Conservation (phyloP, 2,888 invertebrate species). For the Eupithecia abbreviata region DNA sequence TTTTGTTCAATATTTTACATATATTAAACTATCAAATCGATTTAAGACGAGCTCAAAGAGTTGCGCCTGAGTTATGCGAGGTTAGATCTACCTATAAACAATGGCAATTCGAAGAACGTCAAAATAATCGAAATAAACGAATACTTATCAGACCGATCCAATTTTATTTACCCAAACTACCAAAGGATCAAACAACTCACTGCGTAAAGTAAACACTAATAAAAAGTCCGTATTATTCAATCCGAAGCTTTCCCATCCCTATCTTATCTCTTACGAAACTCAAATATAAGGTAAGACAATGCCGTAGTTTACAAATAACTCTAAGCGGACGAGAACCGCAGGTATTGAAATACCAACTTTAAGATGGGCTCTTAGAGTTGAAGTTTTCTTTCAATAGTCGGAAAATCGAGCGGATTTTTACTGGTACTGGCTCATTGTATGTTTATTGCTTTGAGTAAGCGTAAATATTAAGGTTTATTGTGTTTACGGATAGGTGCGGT, state of each 20-base stretch:
- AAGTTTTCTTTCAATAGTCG: conserved; percentile 30
- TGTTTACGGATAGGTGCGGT: conserved; percentile 77
- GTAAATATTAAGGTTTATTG: conserved; percentile 81
- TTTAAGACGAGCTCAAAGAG: no score
- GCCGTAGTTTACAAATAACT: conserved; percentile 75
- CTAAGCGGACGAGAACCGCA: conserved; percentile 54
- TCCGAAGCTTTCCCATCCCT: conserved; percentile 63
- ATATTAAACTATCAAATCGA: no score
- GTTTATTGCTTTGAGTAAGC: conserved; percentile 75
- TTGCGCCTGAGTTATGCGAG: no score
- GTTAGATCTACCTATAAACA: no score
- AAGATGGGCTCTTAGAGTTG: conserved; percentile 35
- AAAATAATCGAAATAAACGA: conserved; percentile 2
- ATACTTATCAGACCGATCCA: conserved; percentile 24
- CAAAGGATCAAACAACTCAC: conserved; percentile 58
- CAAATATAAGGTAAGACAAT: conserved; percentile 76
- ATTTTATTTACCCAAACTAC: conserved; percentile 39
- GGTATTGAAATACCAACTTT: conserved; percentile 48
- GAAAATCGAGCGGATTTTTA: conserved; percentile 66
- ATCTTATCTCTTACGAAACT: conserved; percentile 71
- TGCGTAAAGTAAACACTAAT: conserved; percentile 65
- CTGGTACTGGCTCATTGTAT: conserved; percentile 75
- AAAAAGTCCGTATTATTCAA: conserved; percentile 50
- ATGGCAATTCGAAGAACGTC: neutral
- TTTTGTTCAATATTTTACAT: no score